phyloP scores from a whole-genome alignment of 2,113 vertebrate genomes.

The Haemorhous mexicanus region DNA sequence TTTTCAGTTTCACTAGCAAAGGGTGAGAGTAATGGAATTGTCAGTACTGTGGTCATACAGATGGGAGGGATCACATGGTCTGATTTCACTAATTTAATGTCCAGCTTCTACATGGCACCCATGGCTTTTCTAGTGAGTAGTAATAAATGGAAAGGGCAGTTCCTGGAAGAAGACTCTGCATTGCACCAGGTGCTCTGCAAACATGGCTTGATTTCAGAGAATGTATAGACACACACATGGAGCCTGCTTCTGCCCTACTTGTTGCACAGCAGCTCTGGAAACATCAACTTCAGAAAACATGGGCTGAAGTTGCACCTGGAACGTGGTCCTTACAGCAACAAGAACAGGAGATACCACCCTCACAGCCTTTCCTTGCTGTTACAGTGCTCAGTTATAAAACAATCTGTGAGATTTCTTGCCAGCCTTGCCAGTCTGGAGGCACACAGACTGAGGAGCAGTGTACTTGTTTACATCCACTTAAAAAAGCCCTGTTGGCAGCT shows the following conservation, averaged over 20 bases:
- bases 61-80: background rate
- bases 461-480: background rate
- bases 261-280: background rate
- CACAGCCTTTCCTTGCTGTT: background rate
- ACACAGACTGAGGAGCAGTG: background rate
- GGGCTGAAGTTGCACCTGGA: background rate
- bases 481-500: background rate
- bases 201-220: background rate
- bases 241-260: background rate
- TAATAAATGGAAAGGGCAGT: background rate
- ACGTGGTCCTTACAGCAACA: background rate
- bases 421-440: background rate
- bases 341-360: background rate
- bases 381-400: background rate
- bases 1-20: background rate
- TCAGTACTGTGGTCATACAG: background rate
- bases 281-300: background rate
- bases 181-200: background rate
- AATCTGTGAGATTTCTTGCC: background rate
- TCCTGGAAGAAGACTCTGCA: background rate
- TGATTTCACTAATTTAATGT: background rate
- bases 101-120: background rate
- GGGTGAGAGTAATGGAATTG: background rate
- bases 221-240: background rate
- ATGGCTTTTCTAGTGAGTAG: background rate